phyloP scores from a whole-genome alignment of 2,797 vertebrate species.

The Diplodus sargus region DNA sequence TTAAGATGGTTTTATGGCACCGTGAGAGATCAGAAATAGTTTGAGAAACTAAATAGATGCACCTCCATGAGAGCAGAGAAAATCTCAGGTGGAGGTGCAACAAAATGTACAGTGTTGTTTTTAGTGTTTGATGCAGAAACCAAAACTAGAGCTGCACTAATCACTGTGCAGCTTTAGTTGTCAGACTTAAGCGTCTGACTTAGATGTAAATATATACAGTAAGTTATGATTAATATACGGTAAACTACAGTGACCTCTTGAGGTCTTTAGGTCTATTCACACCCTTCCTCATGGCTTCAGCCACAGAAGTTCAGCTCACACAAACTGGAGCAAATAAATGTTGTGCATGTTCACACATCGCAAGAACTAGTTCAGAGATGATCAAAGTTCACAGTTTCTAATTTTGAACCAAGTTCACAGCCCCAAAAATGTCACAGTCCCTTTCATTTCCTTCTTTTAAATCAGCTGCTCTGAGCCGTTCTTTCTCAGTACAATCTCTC shows the following conservation, averaged over 20 bases:
- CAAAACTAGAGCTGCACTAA: neutral
- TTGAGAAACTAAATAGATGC: neutral
- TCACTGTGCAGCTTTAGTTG: neutral
- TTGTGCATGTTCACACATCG: too few species aligned
- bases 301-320: too few species aligned
- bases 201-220: too few species aligned
- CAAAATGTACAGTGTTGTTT: neutral
- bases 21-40: too few species aligned
- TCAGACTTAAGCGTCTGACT: neutral
- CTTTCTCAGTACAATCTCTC: too few species aligned
- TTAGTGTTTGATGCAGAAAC: neutral
- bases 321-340: neutral
- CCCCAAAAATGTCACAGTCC: too few species aligned
- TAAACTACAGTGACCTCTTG: conserved; percentile 19
- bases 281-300: neutral
- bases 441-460: too few species aligned
- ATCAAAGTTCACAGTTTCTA: too few species aligned
- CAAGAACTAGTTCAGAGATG: too few species aligned
- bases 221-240: neutral
- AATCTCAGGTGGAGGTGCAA: neutral
- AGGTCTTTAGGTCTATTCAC: neutral
- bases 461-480: too few species aligned
- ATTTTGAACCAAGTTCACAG: too few species aligned
- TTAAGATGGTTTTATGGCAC: neutral
- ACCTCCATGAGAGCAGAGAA: neutral